Conservation (phyloP, 2,797 vertebrate species). For the Gallirallus australis region DNA sequence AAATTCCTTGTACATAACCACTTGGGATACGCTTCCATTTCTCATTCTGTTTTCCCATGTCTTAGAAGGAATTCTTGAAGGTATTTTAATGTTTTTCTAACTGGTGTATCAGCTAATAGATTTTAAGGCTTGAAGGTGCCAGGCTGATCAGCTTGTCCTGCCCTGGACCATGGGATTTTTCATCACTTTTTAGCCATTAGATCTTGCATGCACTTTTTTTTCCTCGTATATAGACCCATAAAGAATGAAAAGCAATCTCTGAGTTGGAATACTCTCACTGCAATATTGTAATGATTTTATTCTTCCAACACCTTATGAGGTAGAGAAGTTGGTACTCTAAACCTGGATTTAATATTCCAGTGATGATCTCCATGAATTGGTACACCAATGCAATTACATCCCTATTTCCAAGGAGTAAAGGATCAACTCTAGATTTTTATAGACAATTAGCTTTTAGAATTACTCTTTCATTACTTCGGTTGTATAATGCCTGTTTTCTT, state of each 20-base stretch:
- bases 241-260: neutral
- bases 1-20: neutral
- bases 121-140: neutral
- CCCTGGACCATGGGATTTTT: neutral
- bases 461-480: constrained; percentile 14
- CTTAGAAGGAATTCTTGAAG: neutral
- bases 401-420: neutral
- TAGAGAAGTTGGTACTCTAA: neutral
- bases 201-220: neutral
- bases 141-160: neutral
- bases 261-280: neutral
- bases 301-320: neutral
- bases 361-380: neutral
- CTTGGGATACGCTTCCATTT: neutral
- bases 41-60: neutral
- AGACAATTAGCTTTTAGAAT: constrained; percentile 35
- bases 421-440: constrained; percentile 8
- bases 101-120: neutral
- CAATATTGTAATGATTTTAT: neutral
- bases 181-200: neutral
- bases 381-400: neutral
- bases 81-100: neutral
- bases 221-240: neutral
- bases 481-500: constrained; percentile 37
- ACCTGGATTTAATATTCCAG: neutral